A percentile compares a stretch with the other conserved stretches of the same genome.
Conservation (phyloP, 2,797 vertebrate genomes). For the Acanthornis magna region DNA sequence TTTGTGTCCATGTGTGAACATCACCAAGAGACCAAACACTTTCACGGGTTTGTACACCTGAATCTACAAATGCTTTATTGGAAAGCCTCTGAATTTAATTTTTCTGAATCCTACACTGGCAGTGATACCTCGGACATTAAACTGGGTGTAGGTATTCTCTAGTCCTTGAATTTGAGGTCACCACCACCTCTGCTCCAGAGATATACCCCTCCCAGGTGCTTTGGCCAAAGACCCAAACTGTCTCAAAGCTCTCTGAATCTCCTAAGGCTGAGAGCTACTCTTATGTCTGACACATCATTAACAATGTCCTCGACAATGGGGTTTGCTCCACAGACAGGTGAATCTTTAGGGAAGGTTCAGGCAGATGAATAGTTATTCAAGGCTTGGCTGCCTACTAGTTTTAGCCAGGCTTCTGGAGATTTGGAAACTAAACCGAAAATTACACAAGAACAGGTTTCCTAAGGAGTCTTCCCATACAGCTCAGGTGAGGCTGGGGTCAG, state of each 20-base stretch:
- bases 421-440: slow-evolving; percentile 1
- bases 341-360: neutral
- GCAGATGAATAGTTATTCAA: neutral
- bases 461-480: neutral
- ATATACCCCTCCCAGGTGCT: neutral
- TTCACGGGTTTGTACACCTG: neutral
- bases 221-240: neutral
- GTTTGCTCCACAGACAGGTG: neutral
- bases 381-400: neutral
- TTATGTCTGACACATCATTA: neutral
- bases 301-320: neutral
- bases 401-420: neutral
- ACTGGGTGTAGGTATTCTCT: neutral
- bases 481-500: neutral
- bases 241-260: neutral
- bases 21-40: neutral
- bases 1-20: neutral
- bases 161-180: neutral
- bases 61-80: neutral
- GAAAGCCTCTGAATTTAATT: neutral
- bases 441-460: neutral
- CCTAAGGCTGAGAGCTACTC: neutral
- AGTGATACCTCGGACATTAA: neutral
- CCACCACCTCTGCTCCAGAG: neutral
- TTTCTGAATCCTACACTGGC: neutral